Percentiles rank a stretch among this genome's conserved stretches.
Evolutionary conservation across 2,888 invertebrate genomes (phyloP).

Genomic region (Himalopsyche japonica): DNA sequence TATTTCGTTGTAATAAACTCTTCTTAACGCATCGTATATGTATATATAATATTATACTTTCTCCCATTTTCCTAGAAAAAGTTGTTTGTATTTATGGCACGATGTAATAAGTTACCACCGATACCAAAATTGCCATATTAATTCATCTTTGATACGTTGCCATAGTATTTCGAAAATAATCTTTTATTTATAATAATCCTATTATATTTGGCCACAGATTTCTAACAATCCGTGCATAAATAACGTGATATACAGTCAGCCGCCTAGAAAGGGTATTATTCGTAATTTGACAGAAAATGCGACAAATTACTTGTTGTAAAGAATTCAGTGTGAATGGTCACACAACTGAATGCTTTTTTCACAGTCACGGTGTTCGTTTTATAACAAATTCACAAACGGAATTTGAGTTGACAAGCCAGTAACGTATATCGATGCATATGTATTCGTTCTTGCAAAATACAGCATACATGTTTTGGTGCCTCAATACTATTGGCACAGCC

Average conservation of each 20-base stretch:
- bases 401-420: no score
- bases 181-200: not conserved
- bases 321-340: not conserved
- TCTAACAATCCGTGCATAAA: not conserved
- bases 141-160: not conserved
- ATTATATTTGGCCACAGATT: not conserved
- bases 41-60: no score
- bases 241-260: not conserved
- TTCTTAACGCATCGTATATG: no score
- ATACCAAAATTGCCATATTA: not conserved
- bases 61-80: no score
- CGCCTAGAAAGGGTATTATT: not conserved
- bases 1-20: no score
- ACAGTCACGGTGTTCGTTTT: slow-evolving; percentile 17
- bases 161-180: not conserved
- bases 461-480: no score
- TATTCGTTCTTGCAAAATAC: not conserved
- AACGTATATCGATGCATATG: no score
- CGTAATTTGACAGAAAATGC: slow-evolving; percentile 37
- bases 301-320: slow-evolving; percentile 30
- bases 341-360: slow-evolving; percentile 21
- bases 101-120: not conserved
- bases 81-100: no score
- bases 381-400: no score
- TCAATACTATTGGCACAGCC: no score